Conservation (phyloP, 1,140 invertebrate species). For the Samia ricini region DNA sequence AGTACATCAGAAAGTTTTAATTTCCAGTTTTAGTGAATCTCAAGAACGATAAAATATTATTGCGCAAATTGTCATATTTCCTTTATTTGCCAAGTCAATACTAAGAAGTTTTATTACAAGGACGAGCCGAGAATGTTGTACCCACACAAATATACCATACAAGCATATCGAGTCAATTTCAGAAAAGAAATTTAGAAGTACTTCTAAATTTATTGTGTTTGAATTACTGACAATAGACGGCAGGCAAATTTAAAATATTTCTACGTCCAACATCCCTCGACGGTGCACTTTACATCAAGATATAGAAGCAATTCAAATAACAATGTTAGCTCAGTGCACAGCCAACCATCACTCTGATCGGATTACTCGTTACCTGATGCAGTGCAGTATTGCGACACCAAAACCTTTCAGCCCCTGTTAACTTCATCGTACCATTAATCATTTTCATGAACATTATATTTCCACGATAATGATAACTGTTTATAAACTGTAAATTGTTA, state of each 20-base stretch:
- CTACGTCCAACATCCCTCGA: background rate
- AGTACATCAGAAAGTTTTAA: too few relatives aligned
- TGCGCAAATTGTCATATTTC: too few relatives aligned
- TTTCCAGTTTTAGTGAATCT: too few relatives aligned
- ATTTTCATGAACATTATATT: background rate
- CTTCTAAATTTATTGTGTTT: background rate
- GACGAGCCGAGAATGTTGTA: too few relatives aligned
- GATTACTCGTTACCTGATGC: conserved; percentile 20
- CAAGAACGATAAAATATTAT: too few relatives aligned
- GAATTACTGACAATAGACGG: background rate
- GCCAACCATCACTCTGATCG: conserved; percentile 12
- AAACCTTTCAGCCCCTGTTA: background rate
- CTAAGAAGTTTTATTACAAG: too few relatives aligned
- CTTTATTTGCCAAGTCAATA: too few relatives aligned
- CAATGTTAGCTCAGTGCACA: background rate
- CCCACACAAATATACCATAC: too few relatives aligned
- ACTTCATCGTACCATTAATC: background rate
- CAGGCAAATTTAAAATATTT: background rate
- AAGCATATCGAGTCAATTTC: too few relatives aligned
- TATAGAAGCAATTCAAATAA: background rate
- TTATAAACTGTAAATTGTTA: too few relatives aligned
- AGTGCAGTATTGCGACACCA: background rate
- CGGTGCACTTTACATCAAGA: background rate
- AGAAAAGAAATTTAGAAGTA: too few relatives aligned
- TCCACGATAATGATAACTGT: too few relatives aligned